Evolutionary conservation across 2,797 vertebrate genomes (phyloP).

Genomic region (Setipinna tenuifilis): DNA sequence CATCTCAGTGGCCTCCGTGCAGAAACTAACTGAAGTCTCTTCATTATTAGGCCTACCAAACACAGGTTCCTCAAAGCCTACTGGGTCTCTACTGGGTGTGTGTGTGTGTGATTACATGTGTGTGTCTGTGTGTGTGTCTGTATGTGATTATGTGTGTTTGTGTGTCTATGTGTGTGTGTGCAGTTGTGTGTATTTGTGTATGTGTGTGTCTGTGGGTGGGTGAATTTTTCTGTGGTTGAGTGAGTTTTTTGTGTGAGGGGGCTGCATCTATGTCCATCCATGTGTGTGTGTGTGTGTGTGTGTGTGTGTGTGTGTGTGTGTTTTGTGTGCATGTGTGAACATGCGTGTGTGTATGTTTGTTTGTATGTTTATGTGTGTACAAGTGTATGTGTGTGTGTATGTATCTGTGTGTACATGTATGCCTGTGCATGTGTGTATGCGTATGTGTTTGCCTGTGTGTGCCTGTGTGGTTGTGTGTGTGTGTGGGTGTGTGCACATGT

Average conservation of each 20-base stretch:
- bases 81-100: not conserved
- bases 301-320: too few species aligned
- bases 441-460: not conserved
- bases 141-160: not conserved
- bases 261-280: too few species aligned
- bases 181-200: not conserved
- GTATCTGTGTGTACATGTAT: not conserved
- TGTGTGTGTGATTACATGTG: not conserved
- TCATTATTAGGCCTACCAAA: slow-evolving; percentile 69
- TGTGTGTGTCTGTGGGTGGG: too few species aligned
- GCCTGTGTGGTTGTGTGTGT: not conserved
- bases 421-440: not conserved
- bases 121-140: too few species aligned
- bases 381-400: not conserved
- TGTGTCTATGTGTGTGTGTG: slow-evolving; percentile 20
- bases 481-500: not conserved
- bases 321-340: too few species aligned
- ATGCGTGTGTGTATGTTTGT: too few species aligned
- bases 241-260: too few species aligned
- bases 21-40: slow-evolving; percentile 60
- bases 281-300: too few species aligned
- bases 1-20: slow-evolving; percentile 60
- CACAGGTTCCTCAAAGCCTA: slow-evolving; percentile 59
- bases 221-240: too few species aligned
- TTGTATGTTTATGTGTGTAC: not conserved